Evolutionary conservation across 2,888 invertebrate species (phyloP), one percentile per base, ranked within the genome.

Genomic region (Heliconius cydno): DNA sequence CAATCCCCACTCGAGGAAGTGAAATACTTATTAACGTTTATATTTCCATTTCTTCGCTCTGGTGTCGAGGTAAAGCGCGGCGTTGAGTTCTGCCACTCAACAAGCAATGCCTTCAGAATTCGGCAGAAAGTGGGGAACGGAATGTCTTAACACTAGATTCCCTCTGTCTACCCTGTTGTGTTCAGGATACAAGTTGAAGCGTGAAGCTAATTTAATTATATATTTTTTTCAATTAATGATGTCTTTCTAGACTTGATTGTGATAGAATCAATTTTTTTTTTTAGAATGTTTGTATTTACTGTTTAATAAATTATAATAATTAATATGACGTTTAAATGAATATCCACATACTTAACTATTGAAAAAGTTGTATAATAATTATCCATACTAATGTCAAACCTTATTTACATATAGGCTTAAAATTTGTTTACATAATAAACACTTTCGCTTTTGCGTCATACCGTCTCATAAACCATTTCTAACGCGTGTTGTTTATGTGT

Each of bases 391-490:
- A 30, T 19, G 9, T 65, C 28, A 28, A 65, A 30, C 28, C 65
- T 7, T 30, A 65, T 65, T 65, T 7, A 65, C 65, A 65, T 65
- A 65, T 65, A 19, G 65, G 7, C 28, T 15, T 65, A 65, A 30
- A 65, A 30, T 65, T 6, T 41, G 41, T 41, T 75, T 66, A 75
- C 28, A 66, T 66, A 65, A 65, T 60, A 12, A 65, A 13, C 75
- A 66, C 75, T 75, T 66, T 75, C 75, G 19, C 75, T 46, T 5
- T 28, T 75, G 65, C 41, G 75, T 41, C 66, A 38, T 46, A 46
- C 3, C 19, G 7, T 65, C 22, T 41, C 28, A 75, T 41, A 65
- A 19, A 5, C 65, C 12, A n/a, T 66, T 66, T 75, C 22, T 46
- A 65, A 15, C 28, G 28, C 38, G 60, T 25, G 38, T 12, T 46